Base-by-base conservation (phyloP, 2,888 invertebrate species). In the Fissipunctia ypsillon region DNA sequence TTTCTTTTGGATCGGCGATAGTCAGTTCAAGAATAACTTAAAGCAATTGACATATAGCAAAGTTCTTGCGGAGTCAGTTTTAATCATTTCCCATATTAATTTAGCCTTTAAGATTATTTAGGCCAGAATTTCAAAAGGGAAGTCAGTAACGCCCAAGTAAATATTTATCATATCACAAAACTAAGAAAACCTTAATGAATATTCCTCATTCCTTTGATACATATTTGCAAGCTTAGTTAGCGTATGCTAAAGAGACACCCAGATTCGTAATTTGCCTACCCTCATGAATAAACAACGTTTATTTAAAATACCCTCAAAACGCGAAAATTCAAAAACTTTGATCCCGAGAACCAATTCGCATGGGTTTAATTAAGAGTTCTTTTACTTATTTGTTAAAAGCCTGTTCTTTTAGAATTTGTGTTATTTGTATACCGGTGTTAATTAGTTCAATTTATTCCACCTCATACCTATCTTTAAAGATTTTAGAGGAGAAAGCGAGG, bases 311-410 rank as follows among this genome's bases (percentile, higher is more conserved):
- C 57, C 54, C 54, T 43, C 79, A 12, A 35, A 79, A 63, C 48
- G 63, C 35, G 73, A 79, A 64, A 64, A 83, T 67, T 59, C 67
- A 72, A 68, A 83, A 80, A 80, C 67, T 80, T 79, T 83, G 43
- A 64, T 72, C 48, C n/a, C 31, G 50, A 64, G 38, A 59, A 64
- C 63, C 57, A 60, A 83, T 80, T 68, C 73, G 65, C 67, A 35
- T 35, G 52, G 65, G 73, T 56, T 73, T 83, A 68, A 83, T 80
- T 71, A 79, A 5, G 31, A 70, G 54, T 83, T 80, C 31, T 71
- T 79, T 78, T 52, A 61, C 52, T 70, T 83, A 66, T 78, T 63
- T 83, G 56, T 41, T 69, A 12, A 45, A n/a, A 63, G n/a, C 38
- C 45, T 25, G 22, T 14, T 31, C 43, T 61, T 50, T 73, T 52